Percentiles rank a stretch among this genome's conserved stretches.
Conservation (phyloP, 1,140 invertebrate genomes). For the Luehdorfia chinensis region DNA sequence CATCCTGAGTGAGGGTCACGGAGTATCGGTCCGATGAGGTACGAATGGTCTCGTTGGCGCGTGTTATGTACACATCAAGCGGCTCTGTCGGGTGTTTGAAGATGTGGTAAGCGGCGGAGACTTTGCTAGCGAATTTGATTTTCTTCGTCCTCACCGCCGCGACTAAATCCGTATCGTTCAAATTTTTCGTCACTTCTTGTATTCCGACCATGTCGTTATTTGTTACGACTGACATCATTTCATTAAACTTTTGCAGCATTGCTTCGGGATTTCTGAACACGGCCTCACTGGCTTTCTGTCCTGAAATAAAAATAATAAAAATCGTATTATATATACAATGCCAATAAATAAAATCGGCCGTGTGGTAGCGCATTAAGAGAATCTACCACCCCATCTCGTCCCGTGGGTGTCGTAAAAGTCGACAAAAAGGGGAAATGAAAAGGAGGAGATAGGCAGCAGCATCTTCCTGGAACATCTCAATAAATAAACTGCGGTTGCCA, state of each 20-base stretch:
- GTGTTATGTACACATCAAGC: background rate
- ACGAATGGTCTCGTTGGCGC: constrained; percentile 1
- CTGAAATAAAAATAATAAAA: background rate
- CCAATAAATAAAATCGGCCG: too few species aligned
- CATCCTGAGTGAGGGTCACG: constrained; percentile 5
- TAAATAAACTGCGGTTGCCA: too few species aligned
- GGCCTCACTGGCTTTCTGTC: background rate
- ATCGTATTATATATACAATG: too few species aligned
- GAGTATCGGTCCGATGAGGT: background rate
- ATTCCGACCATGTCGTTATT: constrained; percentile 1
- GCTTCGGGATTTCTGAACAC: background rate
- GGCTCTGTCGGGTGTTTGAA: constrained; percentile 5
- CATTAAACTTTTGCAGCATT: constrained; percentile 3
- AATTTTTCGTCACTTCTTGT: background rate
- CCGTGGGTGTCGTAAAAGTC: too few species aligned
- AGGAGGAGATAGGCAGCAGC: too few species aligned
- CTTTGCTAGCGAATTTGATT: constrained; percentile 6
- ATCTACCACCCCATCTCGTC: too few species aligned
- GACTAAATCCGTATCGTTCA: constrained; percentile 29
- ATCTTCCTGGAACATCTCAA: too few species aligned
- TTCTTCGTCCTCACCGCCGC: constrained; percentile 5
- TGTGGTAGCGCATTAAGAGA: too few species aligned
- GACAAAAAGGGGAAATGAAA: too few species aligned
- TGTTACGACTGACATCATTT: background rate
- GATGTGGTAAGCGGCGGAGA: constrained; percentile 6